phyloP scores from a whole-genome alignment of 2,888 invertebrate genomes.

The Ophonus ardosiacus region DNA sequence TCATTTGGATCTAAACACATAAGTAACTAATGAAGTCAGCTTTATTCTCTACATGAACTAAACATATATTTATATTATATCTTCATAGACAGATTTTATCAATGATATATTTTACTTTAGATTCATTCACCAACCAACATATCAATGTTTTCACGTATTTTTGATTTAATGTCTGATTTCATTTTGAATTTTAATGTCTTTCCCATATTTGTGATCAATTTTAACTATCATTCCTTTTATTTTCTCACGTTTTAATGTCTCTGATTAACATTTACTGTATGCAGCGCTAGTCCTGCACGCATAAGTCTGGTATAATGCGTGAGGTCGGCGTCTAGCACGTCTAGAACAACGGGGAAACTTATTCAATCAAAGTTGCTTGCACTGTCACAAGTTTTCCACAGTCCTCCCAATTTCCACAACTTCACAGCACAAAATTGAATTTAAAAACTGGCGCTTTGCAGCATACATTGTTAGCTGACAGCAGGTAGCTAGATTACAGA shows the following conservation, averaged over 20 bases:
- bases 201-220: too few species aligned
- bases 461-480: slow-evolving; percentile 10
- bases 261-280: background rate
- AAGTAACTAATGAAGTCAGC: too few species aligned
- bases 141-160: too few species aligned
- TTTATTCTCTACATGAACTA: too few species aligned
- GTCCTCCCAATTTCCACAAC: background rate
- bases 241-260: background rate
- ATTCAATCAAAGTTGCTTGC: slow-evolving; percentile 38
- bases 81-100: too few species aligned
- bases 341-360: slow-evolving; percentile 36
- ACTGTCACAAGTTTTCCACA: slow-evolving; percentile 19
- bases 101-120: too few species aligned
- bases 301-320: background rate
- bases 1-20: too few species aligned
- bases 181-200: too few species aligned
- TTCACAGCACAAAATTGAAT: slow-evolving; percentile 11
- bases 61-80: too few species aligned
- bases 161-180: too few species aligned
- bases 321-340: slow-evolving; percentile 9
- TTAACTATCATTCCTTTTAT: too few species aligned
- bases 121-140: too few species aligned
- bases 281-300: background rate
- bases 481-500: slow-evolving; percentile 35
- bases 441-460: slow-evolving; percentile 26